Evolutionary conservation across 2,797 vertebrate species (phyloP).

Genomic region (Alcedo atthis): DNA sequence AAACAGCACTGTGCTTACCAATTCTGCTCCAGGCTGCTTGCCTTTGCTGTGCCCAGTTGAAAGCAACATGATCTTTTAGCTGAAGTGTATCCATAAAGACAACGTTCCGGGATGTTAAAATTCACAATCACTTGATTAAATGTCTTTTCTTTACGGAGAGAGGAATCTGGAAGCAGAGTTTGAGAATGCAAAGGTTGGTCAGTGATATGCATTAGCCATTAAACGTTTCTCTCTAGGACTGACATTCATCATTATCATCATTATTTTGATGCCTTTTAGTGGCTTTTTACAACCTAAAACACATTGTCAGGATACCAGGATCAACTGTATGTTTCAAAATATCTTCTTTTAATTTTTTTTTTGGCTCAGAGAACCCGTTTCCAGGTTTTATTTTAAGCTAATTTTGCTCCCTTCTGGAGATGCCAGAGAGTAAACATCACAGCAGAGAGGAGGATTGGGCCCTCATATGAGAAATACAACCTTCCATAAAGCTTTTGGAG

Average conservation of each 20-base stretch:
- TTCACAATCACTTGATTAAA: background rate
- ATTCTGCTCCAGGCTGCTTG: conserved; percentile 67
- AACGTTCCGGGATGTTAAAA: conserved; percentile 28
- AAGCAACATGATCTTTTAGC: conserved; percentile 69
- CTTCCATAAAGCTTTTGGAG: background rate
- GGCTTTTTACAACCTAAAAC: background rate
- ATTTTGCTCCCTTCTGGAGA: background rate
- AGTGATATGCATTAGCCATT: background rate
- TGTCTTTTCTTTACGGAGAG: background rate
- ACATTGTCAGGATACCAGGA: background rate
- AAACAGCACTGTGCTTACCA: conserved; percentile 54
- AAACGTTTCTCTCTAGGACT: background rate
- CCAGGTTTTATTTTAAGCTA: background rate
- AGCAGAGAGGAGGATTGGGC: background rate
- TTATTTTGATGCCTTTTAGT: background rate
- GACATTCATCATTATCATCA: background rate
- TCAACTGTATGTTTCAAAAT: background rate
- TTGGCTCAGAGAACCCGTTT: background rate
- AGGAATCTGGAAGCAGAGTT: background rate
- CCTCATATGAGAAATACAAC: background rate
- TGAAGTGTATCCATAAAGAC: conserved; percentile 48
- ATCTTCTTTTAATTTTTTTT: background rate
- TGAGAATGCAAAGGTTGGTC: background rate
- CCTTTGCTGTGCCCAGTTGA: conserved; percentile 69
- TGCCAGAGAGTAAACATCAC: background rate